Evolutionary conservation across 2,113 vertebrate species (phyloP).

Genomic region (Balaenoptera acutorostrata): DNA sequence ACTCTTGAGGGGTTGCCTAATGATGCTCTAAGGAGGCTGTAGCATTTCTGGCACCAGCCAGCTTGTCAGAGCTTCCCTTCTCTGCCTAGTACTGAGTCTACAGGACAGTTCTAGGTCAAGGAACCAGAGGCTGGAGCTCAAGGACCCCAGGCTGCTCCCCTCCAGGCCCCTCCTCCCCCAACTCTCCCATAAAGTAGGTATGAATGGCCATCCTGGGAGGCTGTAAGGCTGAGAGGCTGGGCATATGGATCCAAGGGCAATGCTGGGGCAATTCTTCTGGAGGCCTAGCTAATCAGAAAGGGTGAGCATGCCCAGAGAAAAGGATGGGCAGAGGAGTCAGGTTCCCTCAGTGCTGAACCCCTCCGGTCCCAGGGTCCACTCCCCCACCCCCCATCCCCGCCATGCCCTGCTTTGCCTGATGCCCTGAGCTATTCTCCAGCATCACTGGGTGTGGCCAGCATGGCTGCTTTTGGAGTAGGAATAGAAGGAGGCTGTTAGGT

Average conservation of each 20-base stretch:
- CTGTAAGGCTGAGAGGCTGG: not conserved
- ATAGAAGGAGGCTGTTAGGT: not conserved
- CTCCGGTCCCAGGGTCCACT: not conserved
- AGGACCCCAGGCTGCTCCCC: not conserved
- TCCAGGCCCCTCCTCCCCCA: not conserved
- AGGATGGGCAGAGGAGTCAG: not conserved
- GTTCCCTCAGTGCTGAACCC: not conserved
- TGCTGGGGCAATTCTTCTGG: not conserved
- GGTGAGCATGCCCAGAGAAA: not conserved
- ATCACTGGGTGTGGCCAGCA: constrained; percentile 66
- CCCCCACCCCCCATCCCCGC: not conserved
- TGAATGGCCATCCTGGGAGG: not conserved
- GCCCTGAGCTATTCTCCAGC: constrained; percentile 23
- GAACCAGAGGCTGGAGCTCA: not conserved
- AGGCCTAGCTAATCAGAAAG: not conserved
- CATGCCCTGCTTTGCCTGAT: constrained; percentile 29
- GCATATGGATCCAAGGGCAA: not conserved
- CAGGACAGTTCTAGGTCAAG: not conserved
- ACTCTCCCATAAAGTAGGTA: not conserved
- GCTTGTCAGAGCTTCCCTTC: not conserved
- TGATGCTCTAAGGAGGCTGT: not conserved
- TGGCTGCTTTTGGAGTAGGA: constrained; percentile 22
- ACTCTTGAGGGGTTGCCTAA: not conserved
- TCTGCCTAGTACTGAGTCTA: not conserved
- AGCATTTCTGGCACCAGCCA: not conserved